Evolutionary conservation across 2,888 invertebrate genomes (phyloP).

Genomic region (Andricus curvator): DNA sequence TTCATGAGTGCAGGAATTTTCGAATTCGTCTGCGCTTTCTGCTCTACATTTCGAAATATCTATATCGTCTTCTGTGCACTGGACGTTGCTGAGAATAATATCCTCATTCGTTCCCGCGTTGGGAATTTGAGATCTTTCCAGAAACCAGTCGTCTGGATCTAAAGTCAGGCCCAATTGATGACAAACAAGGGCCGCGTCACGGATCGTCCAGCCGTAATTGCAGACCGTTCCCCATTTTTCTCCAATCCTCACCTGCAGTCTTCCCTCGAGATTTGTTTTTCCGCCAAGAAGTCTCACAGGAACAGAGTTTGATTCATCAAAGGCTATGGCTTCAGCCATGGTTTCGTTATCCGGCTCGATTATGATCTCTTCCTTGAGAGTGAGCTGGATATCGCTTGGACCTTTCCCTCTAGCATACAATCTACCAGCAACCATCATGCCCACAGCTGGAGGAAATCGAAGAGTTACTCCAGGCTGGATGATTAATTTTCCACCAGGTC

Average conservation of each 20-base stretch:
- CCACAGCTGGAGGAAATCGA: constrained; percentile 94
- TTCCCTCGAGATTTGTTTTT: constrained; percentile 89
- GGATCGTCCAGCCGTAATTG: constrained; percentile 96
- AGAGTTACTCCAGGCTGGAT: constrained; percentile 93
- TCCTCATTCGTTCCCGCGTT: constrained; percentile 87
- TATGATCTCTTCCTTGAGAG: constrained; percentile 87
- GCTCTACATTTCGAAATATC: constrained; percentile 93
- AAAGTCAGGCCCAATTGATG: constrained; percentile 95
- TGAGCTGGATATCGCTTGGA: constrained; percentile 89
- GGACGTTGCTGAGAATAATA: constrained; percentile 91
- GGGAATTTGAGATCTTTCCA: constrained; percentile 91
- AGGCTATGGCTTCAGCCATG: constrained; percentile 80
- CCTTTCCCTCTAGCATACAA: constrained; percentile 90
- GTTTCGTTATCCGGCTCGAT: constrained; percentile 83
- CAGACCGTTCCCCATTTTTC: constrained; percentile 98
- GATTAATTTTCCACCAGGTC: constrained; percentile 94
- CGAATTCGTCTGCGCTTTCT: constrained; percentile 88
- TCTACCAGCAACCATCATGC: constrained; percentile 97
- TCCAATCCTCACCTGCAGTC: constrained; percentile 87
- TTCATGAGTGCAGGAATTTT: constrained; percentile 92
- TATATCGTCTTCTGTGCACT: constrained; percentile 93
- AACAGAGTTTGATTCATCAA: constrained; percentile 82
- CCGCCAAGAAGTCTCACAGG: constrained; percentile 92
- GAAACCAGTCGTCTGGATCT: constrained; percentile 94
- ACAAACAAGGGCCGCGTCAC: constrained; percentile 95